Evolutionary conservation across 2,888 invertebrate genomes (phyloP).

Genomic region (Athalia circularis): DNA sequence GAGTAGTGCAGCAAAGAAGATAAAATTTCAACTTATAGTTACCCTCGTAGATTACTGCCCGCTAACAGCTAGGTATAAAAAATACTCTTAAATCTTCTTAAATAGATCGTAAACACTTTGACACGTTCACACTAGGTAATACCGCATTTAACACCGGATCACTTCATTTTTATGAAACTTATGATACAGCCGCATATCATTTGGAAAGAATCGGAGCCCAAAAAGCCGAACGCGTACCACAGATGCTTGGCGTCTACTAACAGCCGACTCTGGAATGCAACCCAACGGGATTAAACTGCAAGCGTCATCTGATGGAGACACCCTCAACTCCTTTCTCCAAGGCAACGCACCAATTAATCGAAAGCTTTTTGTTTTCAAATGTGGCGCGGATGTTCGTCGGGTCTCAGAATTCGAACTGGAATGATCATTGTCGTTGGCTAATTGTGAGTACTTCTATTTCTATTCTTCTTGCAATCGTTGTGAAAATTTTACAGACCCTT

Average conservation of each 20-base stretch:
- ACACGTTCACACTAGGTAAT: not conserved
- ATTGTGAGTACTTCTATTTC: too few species aligned
- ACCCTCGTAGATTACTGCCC: conserved; percentile 39
- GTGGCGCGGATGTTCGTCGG: too few species aligned
- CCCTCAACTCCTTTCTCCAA: conserved; percentile 25
- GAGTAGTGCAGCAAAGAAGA: not conserved
- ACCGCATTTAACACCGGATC: conserved; percentile 14
- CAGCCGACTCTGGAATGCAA: conserved; percentile 71
- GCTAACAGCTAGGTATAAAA: conserved; percentile 19
- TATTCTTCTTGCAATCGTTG: too few species aligned
- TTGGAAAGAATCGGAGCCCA: not conserved
- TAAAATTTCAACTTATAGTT: not conserved
- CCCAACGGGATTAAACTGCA: conserved; percentile 70
- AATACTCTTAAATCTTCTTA: not conserved
- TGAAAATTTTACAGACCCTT: too few species aligned
- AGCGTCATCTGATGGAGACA: conserved; percentile 37
- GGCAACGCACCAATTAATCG: too few species aligned
- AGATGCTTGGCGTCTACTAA: conserved; percentile 60
- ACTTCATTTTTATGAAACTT: conserved; percentile 22
- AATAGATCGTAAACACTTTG: not conserved
- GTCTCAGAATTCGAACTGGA: too few species aligned
- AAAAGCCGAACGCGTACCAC: conserved; percentile 40
- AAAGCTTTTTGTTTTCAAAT: too few species aligned
- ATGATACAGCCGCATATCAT: conserved; percentile 21
- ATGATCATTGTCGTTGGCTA: too few species aligned